A percentile compares a stretch with the other conserved stretches of the same genome.
Conservation (phyloP, 2,888 invertebrate genomes). For the Hyposoter dolosus region DNA sequence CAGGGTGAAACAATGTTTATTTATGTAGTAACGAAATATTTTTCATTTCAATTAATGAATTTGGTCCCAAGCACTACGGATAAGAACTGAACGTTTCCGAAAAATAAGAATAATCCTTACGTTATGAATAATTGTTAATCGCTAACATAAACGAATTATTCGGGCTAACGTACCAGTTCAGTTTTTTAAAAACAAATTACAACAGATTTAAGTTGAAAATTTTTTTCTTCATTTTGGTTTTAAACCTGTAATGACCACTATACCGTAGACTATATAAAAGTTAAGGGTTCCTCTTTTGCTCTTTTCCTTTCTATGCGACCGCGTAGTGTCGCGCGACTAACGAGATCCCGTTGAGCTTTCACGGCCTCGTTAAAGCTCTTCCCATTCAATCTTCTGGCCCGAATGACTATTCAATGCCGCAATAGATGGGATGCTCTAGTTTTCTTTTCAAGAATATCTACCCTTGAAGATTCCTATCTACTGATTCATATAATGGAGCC, state of each 20-base stretch:
- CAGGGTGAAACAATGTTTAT: neutral
- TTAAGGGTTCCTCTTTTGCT: constrained; percentile 14
- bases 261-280: neutral
- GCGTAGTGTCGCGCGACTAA: constrained; percentile 56
- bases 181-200: neutral
- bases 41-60: neutral
- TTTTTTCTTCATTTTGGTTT: neutral
- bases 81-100: neutral
- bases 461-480: neutral
- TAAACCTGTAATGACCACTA: constrained; percentile 31
- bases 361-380: constrained; percentile 50
- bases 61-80: neutral
- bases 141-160: neutral
- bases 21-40: neutral
- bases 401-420: constrained; percentile 60
- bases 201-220: neutral
- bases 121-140: neutral
- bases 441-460: constrained; percentile 34
- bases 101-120: neutral
- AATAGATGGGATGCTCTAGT: constrained; percentile 37
- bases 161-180: neutral
- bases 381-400: constrained; percentile 50
- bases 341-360: constrained; percentile 52
- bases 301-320: constrained; percentile 42
- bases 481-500: neutral